These are phyloP conservation scores for Mesopsocus fuscifrons DNA, from an alignment of 2,888 invertebrate species.

Conservation along the genomic window DNA sequence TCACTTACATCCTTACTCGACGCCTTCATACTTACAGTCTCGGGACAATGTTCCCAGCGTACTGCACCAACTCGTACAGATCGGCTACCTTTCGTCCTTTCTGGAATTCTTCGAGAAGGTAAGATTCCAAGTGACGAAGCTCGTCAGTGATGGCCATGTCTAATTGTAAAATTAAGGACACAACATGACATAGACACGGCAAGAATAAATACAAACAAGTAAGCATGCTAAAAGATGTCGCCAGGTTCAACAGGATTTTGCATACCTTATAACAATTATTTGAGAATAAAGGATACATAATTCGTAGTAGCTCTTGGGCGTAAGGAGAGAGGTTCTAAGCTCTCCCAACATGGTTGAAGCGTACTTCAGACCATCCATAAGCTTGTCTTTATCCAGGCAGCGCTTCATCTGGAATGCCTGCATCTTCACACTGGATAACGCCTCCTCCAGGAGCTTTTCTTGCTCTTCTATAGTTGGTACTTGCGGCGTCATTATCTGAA, in stretches of 20 bases:
- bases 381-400: constrained; percentile 83
- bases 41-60: constrained; percentile 97
- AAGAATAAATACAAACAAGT: no score
- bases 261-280: no score
- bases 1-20: no score
- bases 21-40: constrained; percentile 59
- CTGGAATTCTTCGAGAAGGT: constrained; percentile 88
- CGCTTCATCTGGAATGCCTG: constrained; percentile 98
- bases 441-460: constrained; percentile 91
- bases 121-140: constrained; percentile 83
- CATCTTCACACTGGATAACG: constrained; percentile 77
- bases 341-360: constrained; percentile 97
- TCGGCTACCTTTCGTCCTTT: constrained; percentile 90
- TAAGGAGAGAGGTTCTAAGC: constrained; percentile 80
- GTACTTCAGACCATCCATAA: constrained; percentile 97
- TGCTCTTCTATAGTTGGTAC: constrained; percentile 78
- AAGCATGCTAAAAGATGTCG: constrained; percentile 11
- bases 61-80: constrained; percentile 95
- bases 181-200: no score
- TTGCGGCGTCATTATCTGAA: constrained; percentile 35
- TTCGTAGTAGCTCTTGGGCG: constrained; percentile 98
- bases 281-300: constrained; percentile 84
- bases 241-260: no score
- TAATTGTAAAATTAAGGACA: constrained; percentile 27
- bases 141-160: constrained; percentile 99